Conservation (phyloP, 1,140 invertebrate species). For the Chrysomallon squamiferum region DNA sequence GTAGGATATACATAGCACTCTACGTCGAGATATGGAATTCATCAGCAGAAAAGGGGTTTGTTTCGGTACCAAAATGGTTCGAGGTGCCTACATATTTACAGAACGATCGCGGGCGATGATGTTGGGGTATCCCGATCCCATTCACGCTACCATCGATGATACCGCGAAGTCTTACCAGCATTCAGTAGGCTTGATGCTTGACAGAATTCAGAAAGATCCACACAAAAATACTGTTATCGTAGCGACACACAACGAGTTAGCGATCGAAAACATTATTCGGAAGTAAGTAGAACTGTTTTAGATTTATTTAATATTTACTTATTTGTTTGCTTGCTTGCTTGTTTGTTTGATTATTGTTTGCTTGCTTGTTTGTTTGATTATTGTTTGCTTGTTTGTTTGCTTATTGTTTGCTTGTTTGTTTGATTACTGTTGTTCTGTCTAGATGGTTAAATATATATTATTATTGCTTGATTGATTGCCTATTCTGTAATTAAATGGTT, state of each 20-base stretch:
- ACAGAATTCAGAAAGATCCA: slow-evolving; percentile 25
- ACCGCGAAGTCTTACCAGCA: slow-evolving; percentile 86
- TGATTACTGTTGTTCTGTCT: too few species aligned
- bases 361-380: too few species aligned
- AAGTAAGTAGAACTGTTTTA: slow-evolving; percentile 68
- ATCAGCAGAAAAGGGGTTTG: slow-evolving; percentile 92
- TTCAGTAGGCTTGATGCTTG: slow-evolving; percentile 39
- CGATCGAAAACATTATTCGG: slow-evolving; percentile 90
- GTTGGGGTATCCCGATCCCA: slow-evolving; percentile 92
- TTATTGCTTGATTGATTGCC: too few species aligned
- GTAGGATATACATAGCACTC: slow-evolving; percentile 82
- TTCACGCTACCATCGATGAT: slow-evolving; percentile 87
- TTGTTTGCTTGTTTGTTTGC: too few species aligned
- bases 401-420: too few species aligned
- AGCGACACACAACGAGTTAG: slow-evolving; percentile 96
- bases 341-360: too few species aligned
- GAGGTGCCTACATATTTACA: slow-evolving; percentile 96
- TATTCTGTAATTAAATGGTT: too few species aligned
- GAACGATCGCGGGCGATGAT: slow-evolving; percentile 62
- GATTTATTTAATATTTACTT: too few species aligned
- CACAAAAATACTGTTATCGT: slow-evolving; percentile 89
- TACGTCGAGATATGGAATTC: slow-evolving; percentile 90
- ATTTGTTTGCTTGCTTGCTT: too few species aligned
- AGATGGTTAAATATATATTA: too few species aligned
- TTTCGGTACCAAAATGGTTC: slow-evolving; percentile 95